Base-by-base conservation (phyloP, 2,113 vertebrate species). In the Chiloscyllium plagiosum region DNA sequence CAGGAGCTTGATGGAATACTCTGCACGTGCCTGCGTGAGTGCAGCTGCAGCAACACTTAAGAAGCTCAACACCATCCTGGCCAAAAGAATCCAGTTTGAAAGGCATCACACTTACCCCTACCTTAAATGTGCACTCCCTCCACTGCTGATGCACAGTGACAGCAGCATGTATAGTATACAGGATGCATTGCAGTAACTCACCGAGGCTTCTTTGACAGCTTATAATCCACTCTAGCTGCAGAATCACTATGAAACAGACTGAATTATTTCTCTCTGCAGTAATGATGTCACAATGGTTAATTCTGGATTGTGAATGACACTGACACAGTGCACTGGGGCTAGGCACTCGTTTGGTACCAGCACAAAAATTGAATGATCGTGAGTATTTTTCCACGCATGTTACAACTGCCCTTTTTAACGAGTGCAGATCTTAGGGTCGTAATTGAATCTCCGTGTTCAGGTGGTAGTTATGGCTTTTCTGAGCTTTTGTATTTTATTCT, bases 211-310 rank as follows among this genome's bases (percentile, higher is more conserved):
- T 76, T n/a, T 37, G 42, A 83, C 17, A 42, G 17, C n/a, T 4
- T 83, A 83, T 83, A 83, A 33, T 90, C 26, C 52, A 87, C 85
- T 26, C 22, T 90, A 29, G 6, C 61, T n/a, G n/a, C 33, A 66
- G 61, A 93, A 68, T 93, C 66, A 47, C 66, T 1, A 37, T 66
- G 19, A 69, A 94, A 69, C 26, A 17, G 33, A 69, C 19, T 69
- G 92, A 37, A 66, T 94, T 56, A 90, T 90, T 94, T 66, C n/a
- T 69, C 65, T 90, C 86, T 90, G 87, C 52, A 65, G 87, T 90
- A 61, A 93, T 68, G n/a, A 94, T 94, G n/a, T 94, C 65, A n/a
- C 65, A 66, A 68, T 22, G 7, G n/a, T 42, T 94, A 37, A 42
- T 94, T 68, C 26, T 94, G 87, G 24, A 13, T 13, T 90, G 61